A percentile compares a stretch with the other conserved stretches of the same genome.
phyloP scores from a whole-genome alignment of 1,140 invertebrate species.

The Apis laboriosa region DNA sequence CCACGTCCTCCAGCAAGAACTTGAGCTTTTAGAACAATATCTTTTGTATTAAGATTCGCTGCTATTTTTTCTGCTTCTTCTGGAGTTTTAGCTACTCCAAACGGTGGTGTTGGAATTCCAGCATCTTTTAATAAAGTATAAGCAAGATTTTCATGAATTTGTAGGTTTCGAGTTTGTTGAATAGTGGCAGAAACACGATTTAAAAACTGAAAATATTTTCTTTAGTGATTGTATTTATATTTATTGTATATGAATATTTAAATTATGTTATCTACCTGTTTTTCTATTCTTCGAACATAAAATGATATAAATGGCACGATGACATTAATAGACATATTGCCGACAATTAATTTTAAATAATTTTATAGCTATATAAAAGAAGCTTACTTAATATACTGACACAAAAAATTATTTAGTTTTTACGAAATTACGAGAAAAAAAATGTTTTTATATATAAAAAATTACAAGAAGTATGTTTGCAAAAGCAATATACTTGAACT shows the following conservation, averaged over 20 bases:
- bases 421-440: background rate
- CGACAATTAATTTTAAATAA: background rate
- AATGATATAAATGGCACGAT: background rate
- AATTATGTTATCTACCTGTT: slow-evolving; percentile 44
- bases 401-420: background rate
- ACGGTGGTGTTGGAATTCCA: slow-evolving; percentile 95
- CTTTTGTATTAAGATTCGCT: slow-evolving; percentile 88
- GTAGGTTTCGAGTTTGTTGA: slow-evolving; percentile 89
- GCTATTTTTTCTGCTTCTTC: slow-evolving; percentile 92
- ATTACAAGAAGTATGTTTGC: background rate
- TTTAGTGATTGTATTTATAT: slow-evolving; percentile 1
- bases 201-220: slow-evolving; percentile 73
- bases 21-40: slow-evolving; percentile 97
- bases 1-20: slow-evolving; percentile 97
- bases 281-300: slow-evolving; percentile 12
- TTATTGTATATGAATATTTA: background rate
- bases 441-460: background rate
- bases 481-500: slow-evolving; percentile 15
- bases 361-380: background rate
- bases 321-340: slow-evolving; percentile 6
- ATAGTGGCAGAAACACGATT: slow-evolving; percentile 75
- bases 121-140: slow-evolving; percentile 92
- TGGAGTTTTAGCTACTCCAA: slow-evolving; percentile 92
- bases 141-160: slow-evolving; percentile 97
- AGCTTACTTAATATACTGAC: background rate